Conservation (phyloP, 2,113 vertebrate species). For the Grantiella picta region DNA sequence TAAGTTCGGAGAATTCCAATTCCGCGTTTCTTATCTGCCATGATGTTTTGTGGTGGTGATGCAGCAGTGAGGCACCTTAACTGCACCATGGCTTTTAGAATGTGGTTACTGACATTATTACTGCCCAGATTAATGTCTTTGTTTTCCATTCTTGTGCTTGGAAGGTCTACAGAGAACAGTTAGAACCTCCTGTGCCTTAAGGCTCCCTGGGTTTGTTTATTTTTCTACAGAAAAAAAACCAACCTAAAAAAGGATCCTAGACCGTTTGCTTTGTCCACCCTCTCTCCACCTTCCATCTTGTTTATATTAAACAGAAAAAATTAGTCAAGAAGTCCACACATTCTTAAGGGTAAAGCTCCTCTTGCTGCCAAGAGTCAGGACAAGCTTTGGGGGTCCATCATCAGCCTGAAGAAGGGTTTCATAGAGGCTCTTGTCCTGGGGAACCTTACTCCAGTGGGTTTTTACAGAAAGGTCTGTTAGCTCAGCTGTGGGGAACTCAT, state of each 20-base stretch:
- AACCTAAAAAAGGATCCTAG: not conserved
- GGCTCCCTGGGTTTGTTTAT: not conserved
- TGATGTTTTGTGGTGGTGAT: not conserved
- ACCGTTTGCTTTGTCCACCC: not conserved
- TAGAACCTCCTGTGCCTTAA: not conserved
- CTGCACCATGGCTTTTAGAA: not conserved
- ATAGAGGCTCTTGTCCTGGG: not conserved
- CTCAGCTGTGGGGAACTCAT: not conserved
- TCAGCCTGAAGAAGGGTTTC: not conserved
- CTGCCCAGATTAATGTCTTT: not conserved
- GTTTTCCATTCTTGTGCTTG: not conserved
- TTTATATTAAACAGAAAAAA: not conserved
- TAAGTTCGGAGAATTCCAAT: not conserved
- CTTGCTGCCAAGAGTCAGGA: not conserved
- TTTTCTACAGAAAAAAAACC: not conserved
- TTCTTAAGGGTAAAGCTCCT: not conserved
- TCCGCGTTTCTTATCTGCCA: fast-evolving
- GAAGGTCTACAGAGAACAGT: not conserved
- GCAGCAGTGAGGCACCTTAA: not conserved
- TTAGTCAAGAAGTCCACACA: not conserved
- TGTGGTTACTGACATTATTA: not conserved
- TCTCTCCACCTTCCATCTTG: not conserved
- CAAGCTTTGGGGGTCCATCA: not conserved
- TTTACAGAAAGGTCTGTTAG: not conserved
- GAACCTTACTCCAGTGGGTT: not conserved